These are phyloP conservation scores for Propithecus perrieri DNA, from an alignment of 2,797 vertebrate genomes.

Conservation along the genomic window DNA sequence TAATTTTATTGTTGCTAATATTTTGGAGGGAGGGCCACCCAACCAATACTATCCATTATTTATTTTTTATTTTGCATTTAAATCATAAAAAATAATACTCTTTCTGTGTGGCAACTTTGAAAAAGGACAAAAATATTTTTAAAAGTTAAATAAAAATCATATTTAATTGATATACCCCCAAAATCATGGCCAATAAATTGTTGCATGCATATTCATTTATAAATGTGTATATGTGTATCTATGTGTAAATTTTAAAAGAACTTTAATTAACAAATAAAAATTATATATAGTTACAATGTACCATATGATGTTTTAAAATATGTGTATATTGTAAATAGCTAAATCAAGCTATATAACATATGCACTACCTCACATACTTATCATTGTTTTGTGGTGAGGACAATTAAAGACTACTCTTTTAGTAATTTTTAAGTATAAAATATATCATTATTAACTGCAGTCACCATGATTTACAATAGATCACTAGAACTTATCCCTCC, in stretches of 20 bases:
- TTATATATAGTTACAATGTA: background rate
- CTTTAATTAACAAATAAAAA: background rate
- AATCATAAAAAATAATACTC: background rate
- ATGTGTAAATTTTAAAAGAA: background rate
- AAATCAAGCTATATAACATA: background rate
- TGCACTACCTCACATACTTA: background rate
- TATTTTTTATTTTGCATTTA: conserved; percentile 18
- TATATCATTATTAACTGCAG: background rate
- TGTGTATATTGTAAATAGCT: background rate
- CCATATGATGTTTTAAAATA: background rate
- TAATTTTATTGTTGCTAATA: background rate
- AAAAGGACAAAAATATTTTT: background rate
- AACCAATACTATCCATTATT: background rate
- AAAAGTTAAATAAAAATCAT: background rate
- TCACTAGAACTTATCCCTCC: background rate
- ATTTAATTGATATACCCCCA: background rate
- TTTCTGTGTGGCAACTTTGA: background rate
- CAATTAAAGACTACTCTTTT: background rate
- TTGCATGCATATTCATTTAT: background rate
- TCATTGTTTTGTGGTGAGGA: background rate
- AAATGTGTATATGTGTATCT: background rate
- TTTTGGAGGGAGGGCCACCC: background rate
- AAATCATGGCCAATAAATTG: background rate
- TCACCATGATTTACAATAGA: background rate
- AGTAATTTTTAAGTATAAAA: background rate